Base-by-base conservation (phyloP, 30 jellyfish, hydroid and myxozoan species). In the Morbakka virulenta region DNA sequence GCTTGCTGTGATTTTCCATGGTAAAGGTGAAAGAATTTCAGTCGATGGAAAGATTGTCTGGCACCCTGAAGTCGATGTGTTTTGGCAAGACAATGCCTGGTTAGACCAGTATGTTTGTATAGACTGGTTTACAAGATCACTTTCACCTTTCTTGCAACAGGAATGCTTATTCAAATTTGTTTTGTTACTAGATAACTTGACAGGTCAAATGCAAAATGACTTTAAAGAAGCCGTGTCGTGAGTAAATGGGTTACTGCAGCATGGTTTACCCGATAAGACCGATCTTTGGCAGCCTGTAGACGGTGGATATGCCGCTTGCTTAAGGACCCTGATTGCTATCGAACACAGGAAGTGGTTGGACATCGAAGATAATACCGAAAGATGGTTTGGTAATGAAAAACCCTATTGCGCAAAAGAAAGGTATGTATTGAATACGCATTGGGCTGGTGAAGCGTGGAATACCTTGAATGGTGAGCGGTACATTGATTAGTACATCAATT, bases 371-470 rank as follows among this genome's bases (percentile, higher is more conserved):
- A 2, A 72, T 50, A n/a, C 84, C 2, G 81, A 72, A 14, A 25
- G 84, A 47, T 72, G 83, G 81, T 50, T 35, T 57, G 66, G 81
- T 22, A 75, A 75, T 75, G 87, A 53, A 62, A 32, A 27, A 74
- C 87, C 87, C 69, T 75, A 62, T 25, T 22, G 86, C 30, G 86
- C 86, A 3, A 75, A 53, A 62, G 75, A 75, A 52, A 2, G 69
- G 2, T 1, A 29, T 13, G 62, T 75, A 27, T 75, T 75, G 86
- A 62, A 52, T 27, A 62, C 87, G 17, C 87, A 62, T 21, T 72
- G 84, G 84, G 84, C 84, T 13, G 84, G 84, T 2, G 53, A 72
- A 72, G 84, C 84, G n/a, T n/a, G n/a, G n/a, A n/a, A n/a, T n/a
- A n/a, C n/a, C n/a, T n/a, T n/a, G n/a, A n/a, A n/a, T n/a, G n/a